These are phyloP conservation scores for Lamellibrachia satsuma DNA, from an alignment of 2,888 invertebrate genomes.

Conservation along the genomic window DNA sequence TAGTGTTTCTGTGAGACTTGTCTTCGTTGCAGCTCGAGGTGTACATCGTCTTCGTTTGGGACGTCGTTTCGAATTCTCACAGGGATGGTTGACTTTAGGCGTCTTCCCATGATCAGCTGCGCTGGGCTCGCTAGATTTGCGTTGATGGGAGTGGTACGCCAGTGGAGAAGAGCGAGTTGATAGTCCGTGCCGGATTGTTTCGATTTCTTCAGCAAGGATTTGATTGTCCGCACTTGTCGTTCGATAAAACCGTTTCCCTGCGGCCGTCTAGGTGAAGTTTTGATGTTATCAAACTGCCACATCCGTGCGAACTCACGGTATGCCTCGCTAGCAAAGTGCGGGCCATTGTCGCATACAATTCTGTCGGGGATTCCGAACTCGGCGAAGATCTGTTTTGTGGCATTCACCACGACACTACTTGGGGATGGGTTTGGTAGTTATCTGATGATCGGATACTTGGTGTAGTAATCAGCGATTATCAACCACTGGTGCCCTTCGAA, in stretches of 20 bases:
- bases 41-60: no score
- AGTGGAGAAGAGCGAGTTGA: no score
- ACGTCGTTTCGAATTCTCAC: no score
- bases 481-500: background rate
- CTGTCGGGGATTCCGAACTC: no score
- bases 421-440: background rate
- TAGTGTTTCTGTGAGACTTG: no score
- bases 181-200: slow-evolving; percentile 20
- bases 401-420: slow-evolving; percentile 23
- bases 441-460: slow-evolving; percentile 25
- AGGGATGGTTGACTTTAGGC: no score
- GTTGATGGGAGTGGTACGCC: background rate
- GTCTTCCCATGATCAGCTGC: no score
- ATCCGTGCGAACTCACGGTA: slow-evolving; percentile 25
- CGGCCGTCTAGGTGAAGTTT: background rate
- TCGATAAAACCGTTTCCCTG: slow-evolving; percentile 31
- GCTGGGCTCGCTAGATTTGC: no score
- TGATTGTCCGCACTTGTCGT: slow-evolving; percentile 29
- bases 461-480: slow-evolving; percentile 27
- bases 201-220: slow-evolving; percentile 24
- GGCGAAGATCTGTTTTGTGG: slow-evolving; percentile 20
- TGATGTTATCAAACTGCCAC: background rate
- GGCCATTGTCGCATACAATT: background rate
- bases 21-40: no score
- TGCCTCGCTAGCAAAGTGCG: slow-evolving; percentile 13